These are phyloP conservation scores for Pantherophis alleghaniensis DNA, from an alignment of 2,797 vertebrate genomes.

Conservation along the genomic window DNA sequence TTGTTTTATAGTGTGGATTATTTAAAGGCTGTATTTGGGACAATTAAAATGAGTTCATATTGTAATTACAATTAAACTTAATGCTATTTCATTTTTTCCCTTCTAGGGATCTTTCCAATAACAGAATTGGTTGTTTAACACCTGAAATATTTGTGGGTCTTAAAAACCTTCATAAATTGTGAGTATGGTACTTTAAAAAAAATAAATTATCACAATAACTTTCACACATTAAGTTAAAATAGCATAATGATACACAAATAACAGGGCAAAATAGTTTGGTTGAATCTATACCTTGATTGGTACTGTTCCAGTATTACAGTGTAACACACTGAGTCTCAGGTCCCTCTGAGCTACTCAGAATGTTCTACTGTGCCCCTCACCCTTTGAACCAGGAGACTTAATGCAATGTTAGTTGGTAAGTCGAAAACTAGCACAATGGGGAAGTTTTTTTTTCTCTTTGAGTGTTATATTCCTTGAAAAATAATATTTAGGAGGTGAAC, in stretches of 20 bases:
- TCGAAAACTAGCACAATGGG: too few species aligned
- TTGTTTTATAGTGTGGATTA: slow-evolving; percentile 18
- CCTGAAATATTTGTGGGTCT: slow-evolving; percentile 87
- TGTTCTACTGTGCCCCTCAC: neutral
- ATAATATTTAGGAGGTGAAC: neutral
- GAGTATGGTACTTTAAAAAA: slow-evolving; percentile 65
- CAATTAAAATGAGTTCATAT: neutral
- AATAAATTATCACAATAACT: neutral
- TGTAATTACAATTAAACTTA: neutral
- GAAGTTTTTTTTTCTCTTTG: neutral
- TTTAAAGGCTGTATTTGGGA: neutral
- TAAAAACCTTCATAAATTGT: slow-evolving; percentile 86
- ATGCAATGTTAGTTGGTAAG: neutral
- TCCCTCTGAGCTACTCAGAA: neutral
- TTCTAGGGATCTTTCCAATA: slow-evolving; percentile 88
- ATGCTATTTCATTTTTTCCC: neutral
- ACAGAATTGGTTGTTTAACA: slow-evolving; percentile 89
- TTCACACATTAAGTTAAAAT: neutral
- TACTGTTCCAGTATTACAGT: neutral
- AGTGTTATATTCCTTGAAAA: neutral
- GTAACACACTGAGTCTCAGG: neutral
- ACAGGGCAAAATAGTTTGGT: neutral
- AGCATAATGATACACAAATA: neutral
- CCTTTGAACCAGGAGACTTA: neutral
- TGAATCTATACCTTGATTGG: neutral